Evolutionary conservation across 2,888 invertebrate species (phyloP).

Genomic region (Bruchidius siliquastri): DNA sequence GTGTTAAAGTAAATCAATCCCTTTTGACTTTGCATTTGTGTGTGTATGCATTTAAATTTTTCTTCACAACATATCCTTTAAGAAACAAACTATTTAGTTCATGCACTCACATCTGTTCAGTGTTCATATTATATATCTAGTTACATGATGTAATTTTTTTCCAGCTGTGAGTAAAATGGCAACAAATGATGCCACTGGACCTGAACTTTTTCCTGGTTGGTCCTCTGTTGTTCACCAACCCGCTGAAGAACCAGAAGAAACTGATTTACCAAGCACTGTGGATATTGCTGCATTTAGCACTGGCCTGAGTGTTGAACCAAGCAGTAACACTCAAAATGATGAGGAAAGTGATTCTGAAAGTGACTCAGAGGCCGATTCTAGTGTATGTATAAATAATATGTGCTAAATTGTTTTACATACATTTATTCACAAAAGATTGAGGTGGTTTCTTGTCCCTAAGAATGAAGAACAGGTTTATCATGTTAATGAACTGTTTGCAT

Average conservation of each 20-base stretch:
- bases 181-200: slow-evolving; percentile 45
- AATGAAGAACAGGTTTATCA: too few species aligned
- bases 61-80: not conserved
- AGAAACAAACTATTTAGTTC: not conserved
- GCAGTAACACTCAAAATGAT: slow-evolving; percentile 30
- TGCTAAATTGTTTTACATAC: not conserved
- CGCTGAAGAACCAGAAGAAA: slow-evolving; percentile 58
- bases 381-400: slow-evolving; percentile 36
- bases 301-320: slow-evolving; percentile 40
- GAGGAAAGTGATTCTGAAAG: slow-evolving; percentile 52
- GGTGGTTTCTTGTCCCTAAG: too few species aligned
- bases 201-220: slow-evolving; percentile 50
- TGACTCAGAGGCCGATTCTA: slow-evolving; percentile 55
- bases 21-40: too few species aligned
- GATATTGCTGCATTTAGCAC: slow-evolving; percentile 63
- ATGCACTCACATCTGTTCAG: not conserved
- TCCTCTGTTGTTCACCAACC: slow-evolving; percentile 56
- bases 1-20: too few species aligned
- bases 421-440: not conserved
- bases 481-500: too few species aligned
- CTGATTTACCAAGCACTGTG: slow-evolving; percentile 61
- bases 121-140: not conserved
- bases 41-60: too few species aligned
- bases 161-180: slow-evolving; percentile 37
- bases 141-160: not conserved